Evolutionary conservation across 2,888 invertebrate species (phyloP), one percentile per base, ranked within the genome.

Genomic region (Embidobia sp.): DNA sequence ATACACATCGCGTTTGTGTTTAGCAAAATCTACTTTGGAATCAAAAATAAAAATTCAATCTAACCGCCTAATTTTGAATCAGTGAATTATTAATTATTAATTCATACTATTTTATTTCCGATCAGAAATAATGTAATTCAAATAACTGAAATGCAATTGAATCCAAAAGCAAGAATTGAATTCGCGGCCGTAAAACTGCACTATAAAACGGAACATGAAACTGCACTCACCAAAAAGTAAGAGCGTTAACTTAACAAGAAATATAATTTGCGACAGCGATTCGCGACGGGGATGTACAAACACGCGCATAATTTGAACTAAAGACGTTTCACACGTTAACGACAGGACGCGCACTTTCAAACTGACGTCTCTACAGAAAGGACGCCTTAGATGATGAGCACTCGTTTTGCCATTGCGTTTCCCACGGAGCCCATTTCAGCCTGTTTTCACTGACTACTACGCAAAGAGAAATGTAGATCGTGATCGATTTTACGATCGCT

Each of bases 261-360:
- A 22, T 15, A 57, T 19, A 27, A 57, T 19, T 3, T 40, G 75
- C 63, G 48, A 44, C 44, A 55, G 16, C 13, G 22, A 57, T 19
- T 48, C 67, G 69, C 64, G 73, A 40, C 22, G 55, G 10, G 26
- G 40, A 53, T 31, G 51, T 31, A 46, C 66, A 61, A 18, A 70
- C 67, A 81, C 72, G 59, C 77, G 79, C 77, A 75, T 78, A 64
- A 84, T 66, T 75, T 79, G 80, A 81, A 72, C 79, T 46, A 61
- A n/a, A 48, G 55, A 70, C n/a, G 44, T 76, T 59, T 67, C 42
- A 69, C 73, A 57, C 49, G 72, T 66, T 59, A 80, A 80, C 73
- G 79, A 67, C 37, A 61, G 61, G 76, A 83, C 86, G 84, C 82
- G 83, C 85, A 87, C 88, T 89, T 89, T 89, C 88, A 80, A 86